Conservation (phyloP, 2,888 invertebrate genomes). For the Apamea epomidion region DNA sequence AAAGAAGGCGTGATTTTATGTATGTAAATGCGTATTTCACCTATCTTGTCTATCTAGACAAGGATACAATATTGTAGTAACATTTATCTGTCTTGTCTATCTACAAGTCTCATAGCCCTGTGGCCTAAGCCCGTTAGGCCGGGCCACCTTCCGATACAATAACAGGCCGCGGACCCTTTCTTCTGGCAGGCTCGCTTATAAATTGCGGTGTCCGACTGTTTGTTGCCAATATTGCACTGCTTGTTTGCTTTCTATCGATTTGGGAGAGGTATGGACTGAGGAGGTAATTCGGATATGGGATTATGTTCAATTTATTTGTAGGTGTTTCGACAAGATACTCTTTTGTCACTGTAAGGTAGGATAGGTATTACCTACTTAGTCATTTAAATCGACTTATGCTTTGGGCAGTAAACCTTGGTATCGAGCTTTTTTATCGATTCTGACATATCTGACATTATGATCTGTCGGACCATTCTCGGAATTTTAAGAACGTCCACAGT, state of each 20-base stretch:
- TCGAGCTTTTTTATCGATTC: background rate
- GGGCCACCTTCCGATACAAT: slow-evolving; percentile 90
- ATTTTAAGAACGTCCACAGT: too few species aligned
- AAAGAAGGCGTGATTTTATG: too few species aligned
- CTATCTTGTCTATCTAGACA: slow-evolving; percentile 61
- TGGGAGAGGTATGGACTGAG: slow-evolving; percentile 26
- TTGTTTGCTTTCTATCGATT: slow-evolving; percentile 67
- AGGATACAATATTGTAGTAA: too few species aligned
- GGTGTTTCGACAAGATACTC: background rate
- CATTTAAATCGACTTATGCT: too few species aligned
- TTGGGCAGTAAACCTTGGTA: background rate
- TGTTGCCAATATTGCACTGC: slow-evolving; percentile 78
- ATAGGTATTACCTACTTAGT: background rate
- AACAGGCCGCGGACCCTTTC: slow-evolving; percentile 88
- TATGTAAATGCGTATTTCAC: too few species aligned
- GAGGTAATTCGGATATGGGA: slow-evolving; percentile 24
- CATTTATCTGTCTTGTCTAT: slow-evolving; percentile 29
- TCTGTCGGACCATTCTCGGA: too few species aligned
- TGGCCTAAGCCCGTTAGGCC: slow-evolving; percentile 82
- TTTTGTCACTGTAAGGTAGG: background rate
- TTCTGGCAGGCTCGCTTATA: slow-evolving; percentile 83
- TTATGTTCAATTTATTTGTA: slow-evolving; percentile 27
- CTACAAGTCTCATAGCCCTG: slow-evolving; percentile 58
- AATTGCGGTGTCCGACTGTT: slow-evolving; percentile 88
- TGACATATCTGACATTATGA: too few species aligned